Conservation (phyloP, 2,113 vertebrate genomes). For the Hypomesus transpacificus region DNA sequence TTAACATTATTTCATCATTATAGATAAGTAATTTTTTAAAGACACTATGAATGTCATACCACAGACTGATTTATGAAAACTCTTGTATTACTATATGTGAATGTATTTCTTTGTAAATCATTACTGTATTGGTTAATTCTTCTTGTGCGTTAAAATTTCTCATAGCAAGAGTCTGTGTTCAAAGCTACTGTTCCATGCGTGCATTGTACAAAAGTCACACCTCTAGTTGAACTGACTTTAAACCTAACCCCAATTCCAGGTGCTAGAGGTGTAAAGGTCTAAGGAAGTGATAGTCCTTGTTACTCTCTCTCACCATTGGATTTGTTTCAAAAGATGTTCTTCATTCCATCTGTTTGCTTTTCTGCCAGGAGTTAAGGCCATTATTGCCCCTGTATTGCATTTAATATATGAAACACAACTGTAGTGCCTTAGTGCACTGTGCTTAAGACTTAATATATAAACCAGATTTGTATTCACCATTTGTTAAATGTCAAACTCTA, state of each 20-base stretch:
- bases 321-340: too few species aligned
- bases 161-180: background rate
- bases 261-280: background rate
- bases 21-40: slow-evolving; percentile 30
- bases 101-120: slow-evolving; percentile 8
- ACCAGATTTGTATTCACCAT: background rate
- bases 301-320: too few species aligned
- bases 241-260: background rate
- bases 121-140: background rate
- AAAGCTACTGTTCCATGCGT: background rate
- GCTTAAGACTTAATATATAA: slow-evolving; percentile 2
- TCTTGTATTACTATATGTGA: slow-evolving; percentile 29
- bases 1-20: slow-evolving; percentile 25
- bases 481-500: background rate
- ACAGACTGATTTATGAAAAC: slow-evolving; percentile 38
- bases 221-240: background rate
- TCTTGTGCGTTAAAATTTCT: background rate
- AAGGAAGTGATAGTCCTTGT: background rate
- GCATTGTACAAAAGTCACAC: background rate
- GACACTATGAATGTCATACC: slow-evolving; percentile 55
- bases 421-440: background rate
- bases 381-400: background rate
- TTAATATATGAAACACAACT: background rate
- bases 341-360: background rate
- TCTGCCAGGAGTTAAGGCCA: background rate